Evolutionary conservation across 2,113 vertebrate species (phyloP).

Genomic region (Otolemur garnettii): DNA sequence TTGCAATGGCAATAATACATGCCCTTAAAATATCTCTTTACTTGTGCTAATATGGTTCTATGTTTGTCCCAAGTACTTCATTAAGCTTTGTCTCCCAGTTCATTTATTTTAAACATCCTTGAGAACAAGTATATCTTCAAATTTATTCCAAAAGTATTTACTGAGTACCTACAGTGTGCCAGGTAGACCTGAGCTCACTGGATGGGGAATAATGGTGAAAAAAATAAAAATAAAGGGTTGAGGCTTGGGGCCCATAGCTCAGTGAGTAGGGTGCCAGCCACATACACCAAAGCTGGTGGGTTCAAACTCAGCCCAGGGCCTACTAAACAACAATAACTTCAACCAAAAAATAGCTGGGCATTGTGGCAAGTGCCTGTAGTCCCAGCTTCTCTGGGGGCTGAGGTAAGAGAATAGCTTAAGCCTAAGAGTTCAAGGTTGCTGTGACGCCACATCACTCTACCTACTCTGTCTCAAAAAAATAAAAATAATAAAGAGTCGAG

Average conservation of each 20-base stretch:
- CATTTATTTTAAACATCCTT: not conserved
- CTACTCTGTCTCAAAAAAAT: too few relatives aligned
- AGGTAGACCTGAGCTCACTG: not conserved
- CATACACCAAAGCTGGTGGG: too few relatives aligned
- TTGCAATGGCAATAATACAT: not conserved
- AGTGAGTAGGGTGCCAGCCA: too few relatives aligned
- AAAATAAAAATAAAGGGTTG: not conserved
- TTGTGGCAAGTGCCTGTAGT: too few relatives aligned
- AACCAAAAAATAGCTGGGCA: too few relatives aligned
- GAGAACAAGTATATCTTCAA: not conserved
- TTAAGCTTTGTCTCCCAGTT: not conserved
- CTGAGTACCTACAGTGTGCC: not conserved
- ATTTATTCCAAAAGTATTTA: not conserved
- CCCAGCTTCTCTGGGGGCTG: not conserved
- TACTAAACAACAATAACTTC: too few relatives aligned
- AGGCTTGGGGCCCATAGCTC: too few relatives aligned
- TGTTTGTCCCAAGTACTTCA: not conserved
- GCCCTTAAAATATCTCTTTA: not conserved
- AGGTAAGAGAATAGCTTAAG: not conserved
- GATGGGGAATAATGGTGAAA: not conserved
- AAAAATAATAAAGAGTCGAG: too few relatives aligned
- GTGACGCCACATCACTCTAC: too few relatives aligned
- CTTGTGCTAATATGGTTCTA: not conserved
- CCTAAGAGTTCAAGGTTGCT: not conserved
- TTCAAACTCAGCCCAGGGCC: too few relatives aligned